phyloP scores from a whole-genome alignment of 2,797 vertebrate genomes.

The Leucoraja ocellata region DNA sequence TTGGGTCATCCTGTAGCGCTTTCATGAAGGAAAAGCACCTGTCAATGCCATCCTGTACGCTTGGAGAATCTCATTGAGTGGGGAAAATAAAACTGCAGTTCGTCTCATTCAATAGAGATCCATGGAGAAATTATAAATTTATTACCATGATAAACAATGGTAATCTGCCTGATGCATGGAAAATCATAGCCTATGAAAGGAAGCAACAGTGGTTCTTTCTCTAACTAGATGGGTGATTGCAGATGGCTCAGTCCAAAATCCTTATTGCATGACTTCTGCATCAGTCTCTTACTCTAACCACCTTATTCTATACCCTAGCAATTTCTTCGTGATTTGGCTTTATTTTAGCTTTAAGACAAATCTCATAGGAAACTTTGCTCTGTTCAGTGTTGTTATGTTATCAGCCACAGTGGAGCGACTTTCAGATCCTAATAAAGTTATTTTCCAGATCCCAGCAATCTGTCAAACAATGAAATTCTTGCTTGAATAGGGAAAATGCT shows the following conservation, averaged over 20 bases:
- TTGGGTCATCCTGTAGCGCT: too few relatives aligned
- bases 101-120: neutral
- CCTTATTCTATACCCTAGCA: neutral
- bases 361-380: neutral
- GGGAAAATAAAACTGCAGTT: neutral
- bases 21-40: neutral
- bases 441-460: neutral
- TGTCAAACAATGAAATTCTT: neutral
- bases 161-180: neutral
- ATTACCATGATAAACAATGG: neutral
- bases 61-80: neutral
- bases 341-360: neutral
- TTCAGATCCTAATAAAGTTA: neutral
- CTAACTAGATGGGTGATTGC: neutral
- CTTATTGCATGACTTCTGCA: neutral
- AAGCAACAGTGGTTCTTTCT: neutral
- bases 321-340: neutral
- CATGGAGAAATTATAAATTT: neutral
- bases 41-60: neutral
- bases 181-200: neutral
- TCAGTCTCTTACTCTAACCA: neutral
- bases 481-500: too few relatives aligned
- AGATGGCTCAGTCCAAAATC: neutral
- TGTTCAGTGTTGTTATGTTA: neutral
- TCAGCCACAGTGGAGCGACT: neutral